A percentile compares a stretch with the other conserved stretches of the same genome.
These are phyloP conservation scores for Laticauda laticaudata DNA, from an alignment of 2,113 vertebrate species.

Conservation along the genomic window DNA sequence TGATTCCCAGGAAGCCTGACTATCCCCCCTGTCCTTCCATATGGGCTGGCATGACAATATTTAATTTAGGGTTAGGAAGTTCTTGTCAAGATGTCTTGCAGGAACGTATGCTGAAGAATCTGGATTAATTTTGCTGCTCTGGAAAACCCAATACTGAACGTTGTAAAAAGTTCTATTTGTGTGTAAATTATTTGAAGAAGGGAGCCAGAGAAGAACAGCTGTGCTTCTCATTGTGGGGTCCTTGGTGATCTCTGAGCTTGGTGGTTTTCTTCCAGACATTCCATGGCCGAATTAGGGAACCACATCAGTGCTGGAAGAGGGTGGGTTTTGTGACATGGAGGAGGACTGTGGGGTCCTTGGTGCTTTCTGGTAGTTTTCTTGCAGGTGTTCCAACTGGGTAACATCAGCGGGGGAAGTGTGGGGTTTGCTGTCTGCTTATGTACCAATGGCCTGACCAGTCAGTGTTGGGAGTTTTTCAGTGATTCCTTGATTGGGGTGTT, in stretches of 20 bases:
- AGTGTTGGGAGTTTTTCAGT: neutral
- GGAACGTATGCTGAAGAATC: neutral
- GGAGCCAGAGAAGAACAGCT: neutral
- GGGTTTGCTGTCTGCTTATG: neutral
- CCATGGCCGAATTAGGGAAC: neutral
- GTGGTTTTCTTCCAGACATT: neutral
- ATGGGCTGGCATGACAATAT: neutral
- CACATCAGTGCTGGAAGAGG: neutral
- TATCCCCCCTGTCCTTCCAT: too few species aligned
- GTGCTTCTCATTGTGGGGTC: neutral
- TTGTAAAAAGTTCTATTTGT: neutral
- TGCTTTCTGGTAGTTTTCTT: neutral
- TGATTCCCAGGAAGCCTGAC: too few species aligned
- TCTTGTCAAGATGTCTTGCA: neutral
- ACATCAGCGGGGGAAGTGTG: neutral
- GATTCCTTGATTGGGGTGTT: neutral
- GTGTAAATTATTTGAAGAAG: neutral
- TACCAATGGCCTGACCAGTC: neutral
- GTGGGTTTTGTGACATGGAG: too few species aligned
- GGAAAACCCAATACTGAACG: too few species aligned
- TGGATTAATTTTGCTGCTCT: neutral
- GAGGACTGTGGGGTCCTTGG: too few species aligned
- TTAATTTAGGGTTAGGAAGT: neutral
- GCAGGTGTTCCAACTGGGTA: neutral
- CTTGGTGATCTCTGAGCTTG: neutral